These are phyloP conservation scores for Scytalopus superciliaris DNA, from an alignment of 2,113 vertebrate species.

Conservation along the genomic window DNA sequence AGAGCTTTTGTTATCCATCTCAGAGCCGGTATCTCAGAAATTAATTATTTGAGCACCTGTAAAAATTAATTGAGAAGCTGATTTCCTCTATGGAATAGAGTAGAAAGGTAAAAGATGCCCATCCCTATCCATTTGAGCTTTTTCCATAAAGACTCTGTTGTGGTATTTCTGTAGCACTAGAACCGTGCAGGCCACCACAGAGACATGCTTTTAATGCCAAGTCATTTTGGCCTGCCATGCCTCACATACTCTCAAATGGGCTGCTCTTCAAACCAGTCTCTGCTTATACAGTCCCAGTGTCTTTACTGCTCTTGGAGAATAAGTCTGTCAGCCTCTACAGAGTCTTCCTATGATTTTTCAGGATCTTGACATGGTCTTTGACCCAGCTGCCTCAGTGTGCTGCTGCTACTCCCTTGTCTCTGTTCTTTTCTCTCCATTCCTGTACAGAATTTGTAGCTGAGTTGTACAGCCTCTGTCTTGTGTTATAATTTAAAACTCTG, in stretches of 20 bases:
- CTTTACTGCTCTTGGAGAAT: background rate
- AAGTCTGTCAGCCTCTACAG: background rate
- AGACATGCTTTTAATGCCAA: background rate
- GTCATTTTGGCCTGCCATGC: background rate
- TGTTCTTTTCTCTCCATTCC: background rate
- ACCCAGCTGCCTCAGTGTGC: background rate
- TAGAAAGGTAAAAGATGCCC: background rate
- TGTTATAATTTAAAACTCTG: background rate
- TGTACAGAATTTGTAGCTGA: background rate
- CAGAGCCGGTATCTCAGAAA: background rate
- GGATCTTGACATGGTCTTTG: constrained; percentile 24
- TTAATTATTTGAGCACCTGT: background rate
- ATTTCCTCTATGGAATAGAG: background rate
- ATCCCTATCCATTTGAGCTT: background rate
- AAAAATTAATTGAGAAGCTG: background rate
- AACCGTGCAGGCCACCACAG: background rate
- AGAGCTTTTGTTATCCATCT: background rate
- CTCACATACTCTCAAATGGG: background rate
- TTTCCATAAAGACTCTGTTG: background rate
- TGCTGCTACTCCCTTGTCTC: background rate
- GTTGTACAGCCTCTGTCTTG: background rate
- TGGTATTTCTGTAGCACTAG: background rate
- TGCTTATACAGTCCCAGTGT: background rate
- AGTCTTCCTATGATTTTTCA: background rate
- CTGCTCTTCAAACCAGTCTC: background rate